Base-by-base conservation (phyloP, 2,888 invertebrate genomes). In the Andrena bucephala region DNA sequence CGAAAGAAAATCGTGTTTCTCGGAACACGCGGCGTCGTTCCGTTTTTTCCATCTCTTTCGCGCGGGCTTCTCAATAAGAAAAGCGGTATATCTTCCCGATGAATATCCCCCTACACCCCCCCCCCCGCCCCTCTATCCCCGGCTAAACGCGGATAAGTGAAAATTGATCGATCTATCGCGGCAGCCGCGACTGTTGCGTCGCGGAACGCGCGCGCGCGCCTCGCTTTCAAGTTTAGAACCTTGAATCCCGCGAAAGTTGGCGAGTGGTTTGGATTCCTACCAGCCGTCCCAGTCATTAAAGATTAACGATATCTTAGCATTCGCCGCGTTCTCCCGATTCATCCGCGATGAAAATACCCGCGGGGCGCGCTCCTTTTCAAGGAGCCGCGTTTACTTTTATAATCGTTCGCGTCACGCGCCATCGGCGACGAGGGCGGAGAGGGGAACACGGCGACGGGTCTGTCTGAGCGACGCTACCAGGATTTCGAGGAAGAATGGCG, bases 261-360 rank as follows among this genome's bases (percentile, higher is more conserved):
- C 52, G 73, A 8, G 42, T 65, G 13, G 27, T 78, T 80, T 74
- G 85, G 85, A 87, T 63, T 54, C 79, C 70, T 85, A 84, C 84
- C 85, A 85, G 66, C 73, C 76, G 78, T 70, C 42, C 69, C 78
- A 82, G 80, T 86, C 87, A 76, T 82, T 79, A 67, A 72, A 81
- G 77, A 87, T 86, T 75, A 75, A 84, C 13, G 13, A 42, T 42
- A 42, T 13, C 42, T 42, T 42, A 42, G 42, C 42, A 42, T 10
- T 42, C 42, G 42, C 13, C 13, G 81, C 27, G 59, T 48, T 65
- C n/a, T 27, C 69, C 48, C n/a, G 78, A 81, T 59, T 31, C 50
- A 27, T 20, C 59, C n/a, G 1, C 16, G 27, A 60, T 74, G 63
- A 81, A 79, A 76, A 76, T 63, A 16, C 42, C 36, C 36, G 10